Evolutionary conservation across 2,113 vertebrate genomes (phyloP).

Genomic region (Chionomys nivalis): DNA sequence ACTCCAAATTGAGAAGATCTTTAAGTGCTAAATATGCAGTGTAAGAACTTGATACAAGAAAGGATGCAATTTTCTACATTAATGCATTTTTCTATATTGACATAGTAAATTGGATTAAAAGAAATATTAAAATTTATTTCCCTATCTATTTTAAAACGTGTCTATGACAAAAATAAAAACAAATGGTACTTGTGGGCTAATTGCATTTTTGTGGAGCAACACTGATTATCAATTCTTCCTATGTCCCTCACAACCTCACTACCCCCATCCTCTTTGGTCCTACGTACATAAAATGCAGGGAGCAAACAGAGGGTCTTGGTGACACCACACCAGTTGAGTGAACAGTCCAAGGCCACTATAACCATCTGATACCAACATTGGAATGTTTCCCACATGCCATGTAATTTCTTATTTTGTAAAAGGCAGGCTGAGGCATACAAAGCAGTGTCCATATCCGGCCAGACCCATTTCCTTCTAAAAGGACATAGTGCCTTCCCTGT

Average conservation of each 20-base stretch:
- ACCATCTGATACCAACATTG: neutral
- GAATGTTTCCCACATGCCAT: neutral
- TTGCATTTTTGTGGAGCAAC: neutral
- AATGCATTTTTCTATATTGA: conserved; percentile 4
- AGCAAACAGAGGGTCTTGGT: neutral
- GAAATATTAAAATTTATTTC: conserved; percentile 4
- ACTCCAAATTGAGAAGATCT: neutral
- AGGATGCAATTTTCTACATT: neutral
- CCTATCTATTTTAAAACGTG: neutral
- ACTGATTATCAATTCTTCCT: neutral
- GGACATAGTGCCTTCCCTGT: neutral
- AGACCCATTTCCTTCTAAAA: neutral
- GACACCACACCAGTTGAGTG: neutral
- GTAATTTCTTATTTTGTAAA: neutral
- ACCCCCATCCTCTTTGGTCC: neutral
- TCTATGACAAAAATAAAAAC: neutral
- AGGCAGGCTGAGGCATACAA: neutral
- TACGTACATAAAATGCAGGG: neutral
- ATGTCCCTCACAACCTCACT: neutral
- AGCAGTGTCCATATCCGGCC: neutral
- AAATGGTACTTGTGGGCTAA: neutral
- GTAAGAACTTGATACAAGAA: neutral
- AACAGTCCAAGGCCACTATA: neutral
- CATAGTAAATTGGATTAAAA: neutral
- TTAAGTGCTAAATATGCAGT: neutral